phyloP scores from a whole-genome alignment of 2,113 vertebrate species.

The Phylloscopus trochilus region DNA sequence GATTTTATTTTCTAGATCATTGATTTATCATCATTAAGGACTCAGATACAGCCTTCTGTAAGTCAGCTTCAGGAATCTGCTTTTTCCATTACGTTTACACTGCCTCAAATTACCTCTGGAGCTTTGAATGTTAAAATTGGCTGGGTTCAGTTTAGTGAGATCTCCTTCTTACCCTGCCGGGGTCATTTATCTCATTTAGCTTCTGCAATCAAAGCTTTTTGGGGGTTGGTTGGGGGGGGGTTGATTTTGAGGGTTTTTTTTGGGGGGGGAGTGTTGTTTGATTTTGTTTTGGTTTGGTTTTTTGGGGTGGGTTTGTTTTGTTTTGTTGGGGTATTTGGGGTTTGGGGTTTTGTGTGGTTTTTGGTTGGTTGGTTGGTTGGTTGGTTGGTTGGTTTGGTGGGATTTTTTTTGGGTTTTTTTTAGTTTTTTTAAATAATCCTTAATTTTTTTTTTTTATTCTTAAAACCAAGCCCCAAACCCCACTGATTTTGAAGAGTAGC shows the following conservation, averaged over 20 bases:
- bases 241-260: neutral
- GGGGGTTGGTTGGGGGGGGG: no score
- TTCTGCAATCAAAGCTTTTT: neutral
- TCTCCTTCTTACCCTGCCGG: neutral
- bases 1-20: conserved; percentile 75
- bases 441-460: neutral
- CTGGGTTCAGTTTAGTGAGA: neutral
- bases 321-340: neutral
- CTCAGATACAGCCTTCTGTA: neutral
- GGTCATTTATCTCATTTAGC: conserved; percentile 1
- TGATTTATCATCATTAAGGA: conserved; percentile 71
- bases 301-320: neutral
- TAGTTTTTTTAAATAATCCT: neutral
- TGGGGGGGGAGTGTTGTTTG: no score
- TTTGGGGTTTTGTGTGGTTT: neutral
- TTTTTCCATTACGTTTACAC: conserved; percentile 11
- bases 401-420: no score
- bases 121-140: conserved; percentile 6
- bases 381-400: neutral
- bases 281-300: neutral
- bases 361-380: neutral
- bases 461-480: neutral
- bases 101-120: neutral
- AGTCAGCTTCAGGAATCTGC: conserved; percentile 26
- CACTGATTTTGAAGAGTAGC: neutral